Evolutionary conservation across 2,888 invertebrate genomes (phyloP).

Genomic region (Megaustenia siamemsis): DNA sequence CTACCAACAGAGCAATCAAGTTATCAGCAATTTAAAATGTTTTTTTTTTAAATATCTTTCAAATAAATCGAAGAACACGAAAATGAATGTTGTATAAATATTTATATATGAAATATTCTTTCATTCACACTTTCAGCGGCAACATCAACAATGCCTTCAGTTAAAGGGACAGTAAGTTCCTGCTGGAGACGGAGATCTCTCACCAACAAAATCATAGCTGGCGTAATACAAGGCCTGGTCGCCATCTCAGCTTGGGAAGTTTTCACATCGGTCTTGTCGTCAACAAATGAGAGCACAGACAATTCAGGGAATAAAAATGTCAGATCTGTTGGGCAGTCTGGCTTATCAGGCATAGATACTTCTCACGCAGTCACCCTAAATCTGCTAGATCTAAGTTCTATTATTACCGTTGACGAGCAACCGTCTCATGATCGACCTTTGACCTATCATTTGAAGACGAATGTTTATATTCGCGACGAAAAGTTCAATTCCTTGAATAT

Average conservation of each 20-base stretch:
- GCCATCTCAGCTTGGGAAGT: slow-evolving; percentile 33
- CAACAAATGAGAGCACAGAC: not conserved
- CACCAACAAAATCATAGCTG: slow-evolving; percentile 14
- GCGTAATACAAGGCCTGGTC: slow-evolving; percentile 34
- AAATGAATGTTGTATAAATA: too few species aligned
- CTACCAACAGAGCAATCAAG: too few species aligned
- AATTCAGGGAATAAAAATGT: not conserved
- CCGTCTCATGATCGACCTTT: not conserved
- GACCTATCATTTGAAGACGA: slow-evolving; percentile 12
- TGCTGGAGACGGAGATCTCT: slow-evolving; percentile 33
- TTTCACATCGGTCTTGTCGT: not conserved
- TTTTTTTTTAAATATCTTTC: too few species aligned
- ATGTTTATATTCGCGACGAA: slow-evolving; percentile 13
- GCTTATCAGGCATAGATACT: not conserved
- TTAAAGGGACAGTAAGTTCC: not conserved
- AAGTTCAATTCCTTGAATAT: slow-evolving; percentile 14
- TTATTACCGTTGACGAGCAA: not conserved
- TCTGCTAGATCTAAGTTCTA: not conserved
- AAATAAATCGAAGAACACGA: too few species aligned
- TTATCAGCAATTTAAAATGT: too few species aligned
- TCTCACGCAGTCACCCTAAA: not conserved
- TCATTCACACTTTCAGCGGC: not conserved
- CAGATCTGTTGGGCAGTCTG: not conserved
- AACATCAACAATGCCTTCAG: not conserved
- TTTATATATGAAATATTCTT: too few species aligned